Evolutionary conservation across 2,113 vertebrate species (phyloP), one percentile per base, ranked within the genome.

Genomic region (Copsychus sechellarum): DNA sequence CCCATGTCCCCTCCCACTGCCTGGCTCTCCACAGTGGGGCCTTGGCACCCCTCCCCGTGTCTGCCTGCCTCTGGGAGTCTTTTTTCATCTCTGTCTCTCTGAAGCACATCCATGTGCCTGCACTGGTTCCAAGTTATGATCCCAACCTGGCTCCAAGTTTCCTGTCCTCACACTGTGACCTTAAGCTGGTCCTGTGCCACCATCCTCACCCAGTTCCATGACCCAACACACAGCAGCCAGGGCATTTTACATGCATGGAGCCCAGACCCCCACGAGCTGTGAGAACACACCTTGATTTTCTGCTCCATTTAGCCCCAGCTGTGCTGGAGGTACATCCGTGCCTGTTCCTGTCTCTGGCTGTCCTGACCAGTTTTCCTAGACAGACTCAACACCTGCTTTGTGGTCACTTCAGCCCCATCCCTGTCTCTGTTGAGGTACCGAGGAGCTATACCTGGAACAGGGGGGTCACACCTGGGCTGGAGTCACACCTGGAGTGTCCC

Each of bases 391-490:
- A 70, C 24, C 19, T 54, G 14, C 22, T 54, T 36, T 50, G 33
- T 71, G 56, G 25, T 62, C 4, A 3, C 47, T 58, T 79, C 65
- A 50, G 25, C 43, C 54, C 69, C 42, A 21, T 51, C 62, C 56
- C 50, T 50, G 33, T 45, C 53, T 72, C 88, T 72, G 33, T 43
- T 86, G 15, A 11, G 33, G 23, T 40, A n/a, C 47, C 0, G 3
- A 74, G 56, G 18, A n/a, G 21, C n/a, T 23, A 22, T 42, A 42
- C 36, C 6, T 2, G 2, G 45, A 78, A 9, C 36, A 53, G n/a
- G 0, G 0, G 5, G 10, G 9, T 56, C 64, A 43, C 22, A 7
- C 36, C 72, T 60, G 64, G 33, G 33, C 29, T 72, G 0, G 5
- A 9, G 9, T 56, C 64, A 43, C 22, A 7, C 36, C 72, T 60